Evolutionary conservation across 2,113 vertebrate species (phyloP).

Genomic region (Ochotona princeps): DNA sequence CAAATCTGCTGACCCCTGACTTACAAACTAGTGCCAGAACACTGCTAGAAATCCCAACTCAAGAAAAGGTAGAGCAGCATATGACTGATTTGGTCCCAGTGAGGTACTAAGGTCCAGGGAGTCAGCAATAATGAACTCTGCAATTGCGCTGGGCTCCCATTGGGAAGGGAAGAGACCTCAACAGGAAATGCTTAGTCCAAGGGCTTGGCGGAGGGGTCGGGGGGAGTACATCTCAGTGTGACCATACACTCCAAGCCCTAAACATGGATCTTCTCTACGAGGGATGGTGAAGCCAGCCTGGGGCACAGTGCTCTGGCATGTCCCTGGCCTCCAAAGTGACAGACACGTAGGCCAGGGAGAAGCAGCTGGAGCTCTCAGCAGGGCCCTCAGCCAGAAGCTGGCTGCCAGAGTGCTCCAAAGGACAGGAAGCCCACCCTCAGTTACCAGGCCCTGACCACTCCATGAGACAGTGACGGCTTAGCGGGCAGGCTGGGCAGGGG

Average conservation of each 20-base stretch:
- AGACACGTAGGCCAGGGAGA: not conserved
- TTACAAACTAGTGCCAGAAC: conserved; percentile 7
- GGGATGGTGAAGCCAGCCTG: not conserved
- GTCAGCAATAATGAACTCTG: not conserved
- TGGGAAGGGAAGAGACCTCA: not conserved
- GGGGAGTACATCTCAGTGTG: too few species aligned
- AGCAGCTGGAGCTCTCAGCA: not conserved
- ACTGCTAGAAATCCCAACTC: not conserved
- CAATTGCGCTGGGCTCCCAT: rapidly evolving
- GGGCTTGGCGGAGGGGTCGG: not conserved
- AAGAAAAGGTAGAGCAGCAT: not conserved
- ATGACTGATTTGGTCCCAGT: not conserved
- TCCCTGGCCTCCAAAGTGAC: not conserved
- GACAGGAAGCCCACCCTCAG: not conserved
- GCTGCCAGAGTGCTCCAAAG: not conserved
- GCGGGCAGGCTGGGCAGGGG: not conserved
- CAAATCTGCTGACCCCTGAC: not conserved
- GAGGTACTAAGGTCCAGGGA: not conserved
- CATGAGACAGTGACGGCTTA: not conserved
- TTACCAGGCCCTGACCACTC: not conserved
- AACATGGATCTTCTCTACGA: not conserved
- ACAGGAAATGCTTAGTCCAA: not conserved
- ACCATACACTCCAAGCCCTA: not conserved
- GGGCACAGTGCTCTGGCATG: not conserved
- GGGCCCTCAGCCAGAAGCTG: not conserved